Evolutionary conservation across 2,888 invertebrate genomes (phyloP), one percentile per base, ranked within the genome.

Genomic region (Tupiocoris notatus): DNA sequence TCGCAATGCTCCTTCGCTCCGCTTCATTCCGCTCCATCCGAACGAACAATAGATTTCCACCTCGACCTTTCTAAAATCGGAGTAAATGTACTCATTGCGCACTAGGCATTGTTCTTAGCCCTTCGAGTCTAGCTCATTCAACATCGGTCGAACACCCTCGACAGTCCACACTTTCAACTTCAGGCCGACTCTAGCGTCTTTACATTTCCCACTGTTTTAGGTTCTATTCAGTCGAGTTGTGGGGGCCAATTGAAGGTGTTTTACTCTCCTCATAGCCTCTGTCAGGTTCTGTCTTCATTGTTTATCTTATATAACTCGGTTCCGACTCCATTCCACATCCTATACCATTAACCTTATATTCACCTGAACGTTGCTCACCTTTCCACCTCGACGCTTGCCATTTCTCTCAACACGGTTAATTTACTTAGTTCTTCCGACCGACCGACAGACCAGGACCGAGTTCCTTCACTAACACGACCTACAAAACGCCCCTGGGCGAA

Each of bases 231-330:
- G 39, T 12, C 39, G 39, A 39, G 6, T 12, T 39, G 39, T 39
- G 12, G 39, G 39, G 39, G 6, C 39, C 39, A 3, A 39, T 12
- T 12, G 39, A 39, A 12, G 39, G 12, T n/a, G n/a, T n/a, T n/a
- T n/a, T n/a, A n/a, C n/a, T n/a, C n/a, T n/a, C n/a, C n/a, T n/a
- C n/a, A n/a, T n/a, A n/a, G n/a, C n/a, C n/a, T n/a, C n/a, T n/a
- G n/a, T 12, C 12, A 12, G 39, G 39, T 3, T 12, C 39, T 39
- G 39, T 39, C n/a, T n/a, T 39, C 39, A 65, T 65, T 65, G 65
- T 65, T 65, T 65, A 65, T 65, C 65, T 65, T 65, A 65, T 65
- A 65, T 65, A 65, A 65, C 65, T 17, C 65, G 39, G 25, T 65
- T 24, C 65, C 65, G 12, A 65, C 65, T 65, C 65, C n/a, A 25